These are phyloP conservation scores for Sarcophaga carnaria DNA, from an alignment of 2,888 invertebrate species.

Conservation along the genomic window DNA sequence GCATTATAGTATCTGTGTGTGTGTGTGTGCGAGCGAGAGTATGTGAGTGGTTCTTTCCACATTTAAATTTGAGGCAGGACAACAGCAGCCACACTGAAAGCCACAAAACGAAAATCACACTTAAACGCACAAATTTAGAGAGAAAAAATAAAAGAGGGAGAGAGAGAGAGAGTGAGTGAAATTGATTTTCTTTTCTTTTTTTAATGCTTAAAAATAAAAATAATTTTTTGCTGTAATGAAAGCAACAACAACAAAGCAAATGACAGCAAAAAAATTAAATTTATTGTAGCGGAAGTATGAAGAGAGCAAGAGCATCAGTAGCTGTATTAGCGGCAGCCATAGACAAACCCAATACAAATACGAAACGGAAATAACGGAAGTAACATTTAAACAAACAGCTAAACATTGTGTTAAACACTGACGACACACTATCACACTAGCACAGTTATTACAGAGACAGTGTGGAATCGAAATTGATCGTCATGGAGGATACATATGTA, in stretches of 20 bases:
- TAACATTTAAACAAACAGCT: slow-evolving; percentile 52
- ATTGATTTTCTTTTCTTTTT: no score
- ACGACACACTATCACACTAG: no score
- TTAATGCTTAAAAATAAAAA: not conserved
- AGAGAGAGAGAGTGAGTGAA: no score
- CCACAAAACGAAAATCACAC: not conserved
- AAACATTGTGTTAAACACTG: slow-evolving; percentile 12
- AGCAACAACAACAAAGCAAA: not conserved
- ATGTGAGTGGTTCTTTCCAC: no score
- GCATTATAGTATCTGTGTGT: not conserved
- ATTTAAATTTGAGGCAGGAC: slow-evolving; percentile 26
- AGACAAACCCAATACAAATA: slow-evolving; percentile 61
- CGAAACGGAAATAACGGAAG: slow-evolving; percentile 35
- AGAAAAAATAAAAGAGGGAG: not conserved
- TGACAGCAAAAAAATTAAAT: slow-evolving; percentile 24
- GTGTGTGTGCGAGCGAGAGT: no score
- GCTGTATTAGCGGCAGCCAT: slow-evolving; percentile 3
- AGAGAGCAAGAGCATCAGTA: not conserved
- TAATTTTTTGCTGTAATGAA: not conserved
- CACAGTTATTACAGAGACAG: no score
- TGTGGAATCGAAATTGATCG: no score
- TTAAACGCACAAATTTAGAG: not conserved
- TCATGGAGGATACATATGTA: no score
- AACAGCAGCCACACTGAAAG: not conserved
- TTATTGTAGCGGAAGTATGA: slow-evolving; percentile 57